A percentile compares a stretch with the other conserved stretches of the same genome.
Evolutionary conservation across 2,113 vertebrate species (phyloP).

Genomic region (Tamias sibiricus): DNA sequence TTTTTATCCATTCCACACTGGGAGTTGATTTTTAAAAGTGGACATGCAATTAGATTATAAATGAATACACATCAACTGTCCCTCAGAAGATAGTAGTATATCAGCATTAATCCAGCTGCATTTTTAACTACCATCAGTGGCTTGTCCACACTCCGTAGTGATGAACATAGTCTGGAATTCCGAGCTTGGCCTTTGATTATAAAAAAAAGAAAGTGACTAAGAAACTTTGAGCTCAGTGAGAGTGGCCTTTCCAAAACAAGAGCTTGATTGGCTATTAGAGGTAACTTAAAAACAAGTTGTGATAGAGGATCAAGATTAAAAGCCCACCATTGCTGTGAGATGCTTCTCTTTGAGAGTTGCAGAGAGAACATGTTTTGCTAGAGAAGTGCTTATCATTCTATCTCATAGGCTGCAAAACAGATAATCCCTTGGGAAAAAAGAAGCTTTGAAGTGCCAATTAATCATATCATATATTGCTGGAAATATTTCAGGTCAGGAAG

Average conservation of each 20-base stretch:
- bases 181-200: slow-evolving; percentile 52
- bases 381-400: slow-evolving; percentile 68
- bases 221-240: slow-evolving; percentile 42
- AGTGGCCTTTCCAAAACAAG: slow-evolving; percentile 38
- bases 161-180: slow-evolving; percentile 41
- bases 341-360: slow-evolving; percentile 26
- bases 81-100: slow-evolving; percentile 69
- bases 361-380: slow-evolving; percentile 38
- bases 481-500: slow-evolving; percentile 81
- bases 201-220: slow-evolving; percentile 45
- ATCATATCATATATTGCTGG: slow-evolving; percentile 72
- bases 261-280: slow-evolving; percentile 14
- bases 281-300: slow-evolving; percentile 64
- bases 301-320: slow-evolving; percentile 60
- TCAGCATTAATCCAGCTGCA: slow-evolving; percentile 69
- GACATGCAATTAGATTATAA: slow-evolving; percentile 85
- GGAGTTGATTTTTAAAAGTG: slow-evolving; percentile 81
- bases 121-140: slow-evolving; percentile 70
- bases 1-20: slow-evolving; percentile 86
- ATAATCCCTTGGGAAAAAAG: slow-evolving; percentile 68
- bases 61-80: slow-evolving; percentile 77
- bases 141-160: slow-evolving; percentile 67
- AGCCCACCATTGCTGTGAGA: slow-evolving; percentile 28
- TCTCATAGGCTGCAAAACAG: slow-evolving; percentile 73
- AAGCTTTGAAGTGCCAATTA: slow-evolving; percentile 73